Conservation (phyloP, 2,113 vertebrate species). For the Monarcha castaneiventris region DNA sequence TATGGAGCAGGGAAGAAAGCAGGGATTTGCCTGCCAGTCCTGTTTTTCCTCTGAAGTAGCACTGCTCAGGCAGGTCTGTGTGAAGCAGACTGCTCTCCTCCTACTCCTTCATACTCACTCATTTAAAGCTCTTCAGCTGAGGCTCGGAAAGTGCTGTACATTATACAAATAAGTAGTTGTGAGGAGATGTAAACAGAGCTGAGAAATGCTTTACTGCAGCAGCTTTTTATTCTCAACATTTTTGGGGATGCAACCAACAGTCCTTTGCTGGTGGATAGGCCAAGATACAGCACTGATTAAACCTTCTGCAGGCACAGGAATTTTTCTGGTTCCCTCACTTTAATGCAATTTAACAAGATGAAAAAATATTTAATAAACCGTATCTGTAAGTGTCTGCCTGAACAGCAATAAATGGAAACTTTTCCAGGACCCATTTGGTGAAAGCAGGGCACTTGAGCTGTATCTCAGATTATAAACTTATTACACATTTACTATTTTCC, state of each 20-base stretch:
- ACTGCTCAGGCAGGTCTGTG: not conserved
- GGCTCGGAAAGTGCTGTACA: not conserved
- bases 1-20: not conserved
- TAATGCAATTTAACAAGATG: not conserved
- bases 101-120: not conserved
- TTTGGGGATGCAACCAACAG: not conserved
- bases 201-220: not conserved
- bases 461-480: conserved; percentile 32
- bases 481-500: not conserved
- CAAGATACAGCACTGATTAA: not conserved
- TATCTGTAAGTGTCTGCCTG: not conserved
- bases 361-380: not conserved
- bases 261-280: not conserved
- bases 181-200: not conserved
- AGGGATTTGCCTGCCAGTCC: not conserved
- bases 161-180: not conserved
- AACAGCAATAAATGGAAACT: not conserved
- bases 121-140: not conserved
- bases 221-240: not conserved
- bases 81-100: not conserved
- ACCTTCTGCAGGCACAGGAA: not conserved
- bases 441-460: not conserved
- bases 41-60: not conserved
- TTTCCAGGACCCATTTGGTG: not conserved
- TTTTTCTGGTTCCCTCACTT: not conserved